Evolutionary conservation across 1,140 invertebrate genomes (phyloP).

Genomic region (Papilio glaucus): DNA sequence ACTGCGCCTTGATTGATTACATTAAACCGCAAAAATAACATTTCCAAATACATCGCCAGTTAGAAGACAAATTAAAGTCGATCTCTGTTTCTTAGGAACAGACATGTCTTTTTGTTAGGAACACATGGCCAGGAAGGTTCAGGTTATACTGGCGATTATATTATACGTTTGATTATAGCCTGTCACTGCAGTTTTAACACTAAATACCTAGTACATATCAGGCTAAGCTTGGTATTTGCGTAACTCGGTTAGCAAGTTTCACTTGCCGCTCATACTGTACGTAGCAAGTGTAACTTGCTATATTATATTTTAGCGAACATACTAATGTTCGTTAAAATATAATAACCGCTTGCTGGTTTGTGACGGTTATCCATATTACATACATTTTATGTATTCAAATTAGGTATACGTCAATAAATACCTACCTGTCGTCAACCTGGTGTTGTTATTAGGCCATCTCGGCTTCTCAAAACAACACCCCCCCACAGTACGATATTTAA

Average conservation of each 20-base stretch:
- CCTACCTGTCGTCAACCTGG: too few relatives aligned
- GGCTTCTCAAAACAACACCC: too few relatives aligned
- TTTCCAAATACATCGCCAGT: neutral
- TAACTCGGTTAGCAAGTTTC: neutral
- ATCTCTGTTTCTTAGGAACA: neutral
- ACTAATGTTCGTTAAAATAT: too few relatives aligned
- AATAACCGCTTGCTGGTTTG: too few relatives aligned
- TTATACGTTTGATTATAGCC: neutral
- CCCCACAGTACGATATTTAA: too few relatives aligned
- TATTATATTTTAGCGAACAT: too few relatives aligned
- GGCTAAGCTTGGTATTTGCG: neutral
- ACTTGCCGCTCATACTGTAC: too few relatives aligned
- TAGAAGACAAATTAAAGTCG: neutral
- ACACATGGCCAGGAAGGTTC: neutral
- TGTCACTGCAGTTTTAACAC: neutral
- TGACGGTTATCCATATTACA: too few relatives aligned
- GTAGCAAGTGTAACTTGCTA: too few relatives aligned
- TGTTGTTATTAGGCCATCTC: too few relatives aligned
- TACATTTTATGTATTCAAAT: too few relatives aligned
- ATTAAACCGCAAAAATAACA: constrained; percentile 5
- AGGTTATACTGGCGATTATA: neutral
- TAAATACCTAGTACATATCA: neutral
- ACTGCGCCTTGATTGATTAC: neutral
- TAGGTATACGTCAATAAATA: too few relatives aligned
- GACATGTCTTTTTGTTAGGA: neutral